These are phyloP conservation scores for Drosophila carrolli DNA, from an alignment of 1,140 invertebrate species.

Conservation along the genomic window DNA sequence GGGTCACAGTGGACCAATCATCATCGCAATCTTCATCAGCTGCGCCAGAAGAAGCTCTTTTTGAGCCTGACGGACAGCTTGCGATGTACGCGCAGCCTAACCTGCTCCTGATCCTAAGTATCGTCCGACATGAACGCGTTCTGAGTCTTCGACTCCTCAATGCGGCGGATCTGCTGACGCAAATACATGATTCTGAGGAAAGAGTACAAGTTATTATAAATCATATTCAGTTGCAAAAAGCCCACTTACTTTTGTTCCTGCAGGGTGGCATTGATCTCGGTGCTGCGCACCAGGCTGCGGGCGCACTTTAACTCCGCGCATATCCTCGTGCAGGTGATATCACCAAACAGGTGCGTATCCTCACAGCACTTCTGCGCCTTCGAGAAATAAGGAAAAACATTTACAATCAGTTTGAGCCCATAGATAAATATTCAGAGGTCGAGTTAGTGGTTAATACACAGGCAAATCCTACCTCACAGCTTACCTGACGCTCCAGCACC, in stretches of 20 bases:
- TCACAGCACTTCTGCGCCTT: slow-evolving; percentile 94
- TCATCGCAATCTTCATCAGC: slow-evolving; percentile 74
- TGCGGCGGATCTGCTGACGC: slow-evolving; percentile 94
- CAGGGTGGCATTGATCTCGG: slow-evolving; percentile 98
- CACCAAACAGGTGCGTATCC: slow-evolving; percentile 93
- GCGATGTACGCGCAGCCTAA: slow-evolving; percentile 79
- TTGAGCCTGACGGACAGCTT: slow-evolving; percentile 79
- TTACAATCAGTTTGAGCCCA: slow-evolving; percentile 5
- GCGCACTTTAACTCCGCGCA: slow-evolving; percentile 97
- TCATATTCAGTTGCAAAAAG: not conserved
- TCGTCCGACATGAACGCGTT: slow-evolving; percentile 90
- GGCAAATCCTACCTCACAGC: slow-evolving; percentile 41
- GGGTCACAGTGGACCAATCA: slow-evolving; percentile 25
- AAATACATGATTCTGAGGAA: slow-evolving; percentile 92
- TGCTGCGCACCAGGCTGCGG: slow-evolving; percentile 95
- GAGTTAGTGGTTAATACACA: not conserved
- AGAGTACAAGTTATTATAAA: not conserved
- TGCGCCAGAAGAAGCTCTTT: slow-evolving; percentile 77
- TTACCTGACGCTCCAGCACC: slow-evolving; percentile 96
- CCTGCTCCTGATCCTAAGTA: slow-evolving; percentile 84
- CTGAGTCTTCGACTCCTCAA: slow-evolving; percentile 96
- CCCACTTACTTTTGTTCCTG: slow-evolving; percentile 95
- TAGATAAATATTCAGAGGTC: not conserved
- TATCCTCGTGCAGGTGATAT: slow-evolving; percentile 95
- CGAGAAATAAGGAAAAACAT: slow-evolving; percentile 7